Percentiles rank a stretch among this genome's conserved stretches.
Evolutionary conservation across 2,888 invertebrate species (phyloP).

Genomic region (Tipula helvola): DNA sequence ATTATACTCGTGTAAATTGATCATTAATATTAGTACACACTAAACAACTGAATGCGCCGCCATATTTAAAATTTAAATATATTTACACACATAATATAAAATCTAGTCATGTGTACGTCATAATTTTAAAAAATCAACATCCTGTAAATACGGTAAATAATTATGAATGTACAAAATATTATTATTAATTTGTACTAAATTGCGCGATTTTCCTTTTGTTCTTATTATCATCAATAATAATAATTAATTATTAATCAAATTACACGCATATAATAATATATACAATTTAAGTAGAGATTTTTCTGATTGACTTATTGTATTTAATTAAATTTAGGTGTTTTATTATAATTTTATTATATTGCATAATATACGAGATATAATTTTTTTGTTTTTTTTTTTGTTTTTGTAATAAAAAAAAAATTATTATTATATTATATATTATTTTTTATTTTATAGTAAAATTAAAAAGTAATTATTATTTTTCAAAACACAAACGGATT

Average conservation of each 20-base stretch:
- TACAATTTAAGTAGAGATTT: neutral
- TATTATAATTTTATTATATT: neutral
- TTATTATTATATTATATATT: neutral
- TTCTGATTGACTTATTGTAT: slow-evolving; percentile 4
- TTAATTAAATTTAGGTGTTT: neutral
- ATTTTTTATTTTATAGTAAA: neutral
- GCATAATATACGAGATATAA: neutral
- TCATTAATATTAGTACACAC: neutral
- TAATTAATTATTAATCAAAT: too few relatives aligned
- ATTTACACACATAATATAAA: neutral
- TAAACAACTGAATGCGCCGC: neutral
- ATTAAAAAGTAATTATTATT: neutral
- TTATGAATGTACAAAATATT: neutral
- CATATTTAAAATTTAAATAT: neutral
- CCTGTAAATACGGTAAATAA: neutral
- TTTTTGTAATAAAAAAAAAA: slow-evolving; percentile 1
- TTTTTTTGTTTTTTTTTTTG: neutral
- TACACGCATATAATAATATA: neutral
- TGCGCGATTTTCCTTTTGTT: neutral
- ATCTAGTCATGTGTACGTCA: neutral
- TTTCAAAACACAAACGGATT: neutral
- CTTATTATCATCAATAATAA: neutral
- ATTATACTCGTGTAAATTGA: neutral
- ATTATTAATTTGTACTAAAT: neutral
- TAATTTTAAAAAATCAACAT: neutral